These are phyloP conservation scores for Philopotamus ludificatus DNA, from an alignment of 1,140 invertebrate genomes.

Conservation along the genomic window DNA sequence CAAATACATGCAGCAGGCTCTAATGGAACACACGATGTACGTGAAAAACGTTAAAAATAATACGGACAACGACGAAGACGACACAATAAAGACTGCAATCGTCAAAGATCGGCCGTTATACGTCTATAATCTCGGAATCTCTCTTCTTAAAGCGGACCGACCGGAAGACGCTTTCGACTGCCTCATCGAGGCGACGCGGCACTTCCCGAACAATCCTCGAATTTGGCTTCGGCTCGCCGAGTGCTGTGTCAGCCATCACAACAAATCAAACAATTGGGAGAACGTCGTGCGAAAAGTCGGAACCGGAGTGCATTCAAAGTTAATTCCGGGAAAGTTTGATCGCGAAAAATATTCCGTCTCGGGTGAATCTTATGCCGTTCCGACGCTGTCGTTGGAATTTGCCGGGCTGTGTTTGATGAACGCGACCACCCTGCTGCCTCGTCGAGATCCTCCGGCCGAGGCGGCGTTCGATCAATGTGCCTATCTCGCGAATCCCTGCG, in stretches of 20 bases:
- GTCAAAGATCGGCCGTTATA: constrained; percentile 73
- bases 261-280: constrained; percentile 22
- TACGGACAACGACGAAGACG: constrained; percentile 37
- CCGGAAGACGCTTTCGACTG: constrained; percentile 86
- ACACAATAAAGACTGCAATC: constrained; percentile 44
- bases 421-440: constrained; percentile 65
- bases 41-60: constrained; percentile 49
- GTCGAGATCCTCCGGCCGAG: constrained; percentile 41
- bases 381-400: constrained; percentile 86
- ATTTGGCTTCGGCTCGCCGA: constrained; percentile 92
- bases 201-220: constrained; percentile 83
- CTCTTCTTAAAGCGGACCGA: constrained; percentile 78
- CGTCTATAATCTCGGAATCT: constrained; percentile 89
- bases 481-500: constrained; percentile 52
- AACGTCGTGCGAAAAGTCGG: constrained; percentile 27
- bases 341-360: constrained; percentile 56
- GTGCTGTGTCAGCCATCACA: constrained; percentile 67
- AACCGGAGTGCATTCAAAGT: constrained; percentile 49
- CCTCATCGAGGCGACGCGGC: constrained; percentile 82
- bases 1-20: constrained; percentile 81
- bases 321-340: constrained; percentile 48
- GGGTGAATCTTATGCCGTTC: constrained; percentile 75
- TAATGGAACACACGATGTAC: constrained; percentile 74
- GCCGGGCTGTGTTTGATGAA: constrained; percentile 84
- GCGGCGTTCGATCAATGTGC: constrained; percentile 26